A percentile compares a stretch with the other conserved stretches of the same genome.
Evolutionary conservation across 2,888 invertebrate genomes (phyloP).

Genomic region (Phortica magna): DNA sequence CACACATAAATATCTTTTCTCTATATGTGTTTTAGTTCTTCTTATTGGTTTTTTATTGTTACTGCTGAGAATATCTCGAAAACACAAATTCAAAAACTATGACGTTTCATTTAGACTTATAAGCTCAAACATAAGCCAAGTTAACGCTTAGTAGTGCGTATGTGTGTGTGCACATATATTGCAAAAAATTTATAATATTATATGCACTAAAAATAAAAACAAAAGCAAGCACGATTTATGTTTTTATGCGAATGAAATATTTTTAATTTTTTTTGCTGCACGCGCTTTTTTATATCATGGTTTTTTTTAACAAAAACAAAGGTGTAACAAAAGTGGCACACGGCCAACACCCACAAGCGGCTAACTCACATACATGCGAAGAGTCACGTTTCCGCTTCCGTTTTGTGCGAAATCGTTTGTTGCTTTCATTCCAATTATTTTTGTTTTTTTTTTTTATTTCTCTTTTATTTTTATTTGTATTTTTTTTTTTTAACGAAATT

Average conservation of each 20-base stretch:
- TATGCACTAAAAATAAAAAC: no score
- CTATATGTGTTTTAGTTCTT: not conserved
- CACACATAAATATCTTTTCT: not conserved
- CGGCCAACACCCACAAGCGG: not conserved
- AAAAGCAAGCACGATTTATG: not conserved
- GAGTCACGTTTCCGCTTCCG: conserved; percentile 12
- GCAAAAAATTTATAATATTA: no score
- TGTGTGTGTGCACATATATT: no score
- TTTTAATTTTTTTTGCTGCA: not conserved
- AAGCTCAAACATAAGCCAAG: no score
- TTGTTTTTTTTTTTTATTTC: conserved; percentile 5
- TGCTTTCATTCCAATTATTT: not conserved
- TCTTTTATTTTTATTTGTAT: conserved; percentile 14
- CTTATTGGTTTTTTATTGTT: no score
- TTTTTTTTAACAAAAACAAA: not conserved
- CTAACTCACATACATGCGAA: not conserved
- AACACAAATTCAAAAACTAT: no score
- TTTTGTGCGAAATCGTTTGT: conserved; percentile 1
- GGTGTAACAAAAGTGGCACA: not conserved
- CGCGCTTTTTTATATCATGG: not conserved
- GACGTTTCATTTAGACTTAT: no score
- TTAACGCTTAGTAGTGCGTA: no score
- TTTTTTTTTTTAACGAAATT: conserved; percentile 60
- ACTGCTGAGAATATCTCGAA: no score
- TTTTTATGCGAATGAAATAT: conserved; percentile 17